Percentiles rank a stretch among this genome's conserved stretches.
Conservation (phyloP, 2,888 invertebrate species). For the Magallana nippona region DNA sequence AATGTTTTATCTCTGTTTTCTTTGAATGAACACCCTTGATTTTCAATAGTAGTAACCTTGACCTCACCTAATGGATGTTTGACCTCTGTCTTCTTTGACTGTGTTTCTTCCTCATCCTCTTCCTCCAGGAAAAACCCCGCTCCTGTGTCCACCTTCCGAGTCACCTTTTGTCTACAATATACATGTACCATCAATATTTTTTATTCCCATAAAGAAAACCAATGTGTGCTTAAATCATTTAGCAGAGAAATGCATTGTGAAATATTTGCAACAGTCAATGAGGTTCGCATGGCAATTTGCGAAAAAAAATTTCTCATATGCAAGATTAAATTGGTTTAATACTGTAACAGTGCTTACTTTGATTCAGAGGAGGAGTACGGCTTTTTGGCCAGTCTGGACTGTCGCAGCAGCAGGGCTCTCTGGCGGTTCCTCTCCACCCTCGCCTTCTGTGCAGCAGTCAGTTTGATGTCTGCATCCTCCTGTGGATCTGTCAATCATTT, state of each 20-base stretch:
- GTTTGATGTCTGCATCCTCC: conserved; percentile 47
- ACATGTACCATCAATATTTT: too few species aligned
- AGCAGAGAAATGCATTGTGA: too few species aligned
- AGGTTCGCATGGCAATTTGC: too few species aligned
- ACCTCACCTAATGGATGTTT: conserved; percentile 62
- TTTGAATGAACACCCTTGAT: not conserved
- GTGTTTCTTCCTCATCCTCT: conserved; percentile 63
- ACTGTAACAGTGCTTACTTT: not conserved
- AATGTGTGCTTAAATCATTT: too few species aligned
- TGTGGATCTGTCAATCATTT: too few species aligned
- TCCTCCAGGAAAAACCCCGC: conserved; percentile 79
- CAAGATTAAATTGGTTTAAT: too few species aligned
- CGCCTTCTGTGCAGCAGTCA: conserved; percentile 75
- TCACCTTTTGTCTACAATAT: conserved; percentile 62
- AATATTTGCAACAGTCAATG: too few species aligned
- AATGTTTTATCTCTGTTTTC: conserved; percentile 59
- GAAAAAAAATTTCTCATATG: too few species aligned
- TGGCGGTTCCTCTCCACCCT: conserved; percentile 79
- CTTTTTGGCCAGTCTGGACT: conserved; percentile 71
- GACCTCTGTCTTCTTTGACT: conserved; percentile 51
- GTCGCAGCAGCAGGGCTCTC: conserved; percentile 77
- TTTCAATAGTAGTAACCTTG: not conserved
- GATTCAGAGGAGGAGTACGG: conserved; percentile 55
- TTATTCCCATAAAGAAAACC: too few species aligned
- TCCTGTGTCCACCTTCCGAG: conserved; percentile 73